Evolutionary conservation across 1,140 invertebrate species (phyloP).

Genomic region (Idris sp.): DNA sequence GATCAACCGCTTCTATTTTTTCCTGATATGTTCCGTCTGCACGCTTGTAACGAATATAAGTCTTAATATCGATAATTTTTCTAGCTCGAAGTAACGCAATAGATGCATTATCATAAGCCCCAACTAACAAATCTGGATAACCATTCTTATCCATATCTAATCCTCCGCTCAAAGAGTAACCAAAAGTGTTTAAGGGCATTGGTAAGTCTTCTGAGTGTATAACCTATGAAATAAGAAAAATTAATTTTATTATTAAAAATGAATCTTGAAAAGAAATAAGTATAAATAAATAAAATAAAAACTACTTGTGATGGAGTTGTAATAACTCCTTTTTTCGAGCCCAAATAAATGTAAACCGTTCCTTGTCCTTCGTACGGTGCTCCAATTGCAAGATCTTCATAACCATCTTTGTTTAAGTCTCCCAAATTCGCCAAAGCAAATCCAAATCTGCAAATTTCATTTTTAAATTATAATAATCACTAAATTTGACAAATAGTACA

Average conservation of each 20-base stretch:
- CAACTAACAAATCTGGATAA: conserved; percentile 94
- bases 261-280: too few relatives aligned
- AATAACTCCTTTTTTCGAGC: conserved; percentile 85
- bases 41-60: conserved; percentile 74
- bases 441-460: conserved; percentile 83
- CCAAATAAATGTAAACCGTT: conserved; percentile 92
- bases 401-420: conserved; percentile 94
- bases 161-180: conserved; percentile 92
- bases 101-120: conserved; percentile 89
- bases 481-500: too few relatives aligned
- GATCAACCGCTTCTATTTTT: conserved; percentile 89
- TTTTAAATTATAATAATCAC: too few relatives aligned
- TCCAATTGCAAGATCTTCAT: conserved; percentile 92
- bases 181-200: conserved; percentile 85
- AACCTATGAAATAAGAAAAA: conserved; percentile 71
- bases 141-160: conserved; percentile 94
- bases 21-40: conserved; percentile 69
- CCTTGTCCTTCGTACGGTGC: conserved; percentile 93
- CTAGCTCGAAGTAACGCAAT: conserved; percentile 86
- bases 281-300: too few relatives aligned
- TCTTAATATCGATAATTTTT: conserved; percentile 90
- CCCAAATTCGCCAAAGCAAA: conserved; percentile 90
- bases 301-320: conserved; percentile 85
- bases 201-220: conserved; percentile 79
- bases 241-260: too few relatives aligned